Evolutionary conservation across 23 tunicate species (phyloP).

Genomic region (Phallusia fumigata): DNA sequence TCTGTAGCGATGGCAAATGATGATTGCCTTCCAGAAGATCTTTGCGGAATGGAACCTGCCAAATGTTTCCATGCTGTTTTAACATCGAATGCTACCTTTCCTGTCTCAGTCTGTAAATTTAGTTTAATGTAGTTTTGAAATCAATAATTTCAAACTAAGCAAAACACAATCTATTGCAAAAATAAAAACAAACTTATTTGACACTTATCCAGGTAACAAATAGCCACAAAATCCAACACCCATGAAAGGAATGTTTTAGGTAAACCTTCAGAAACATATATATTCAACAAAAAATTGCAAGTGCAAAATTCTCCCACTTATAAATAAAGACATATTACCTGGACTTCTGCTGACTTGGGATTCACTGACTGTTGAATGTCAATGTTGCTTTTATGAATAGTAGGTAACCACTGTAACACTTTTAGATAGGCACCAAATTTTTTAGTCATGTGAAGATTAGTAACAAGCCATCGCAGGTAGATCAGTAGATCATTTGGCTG

Average conservation of each 20-base stretch:
- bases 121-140: too few relatives aligned
- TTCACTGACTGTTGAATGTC: conserved; percentile 46
- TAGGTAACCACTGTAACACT: conserved; percentile 72
- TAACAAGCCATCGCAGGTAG: conserved; percentile 77
- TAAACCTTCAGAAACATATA: too few relatives aligned
- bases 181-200: too few relatives aligned
- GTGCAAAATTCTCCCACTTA: too few relatives aligned
- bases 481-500: conserved; percentile 65
- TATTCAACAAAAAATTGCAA: too few relatives aligned
- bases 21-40: conserved; percentile 23
- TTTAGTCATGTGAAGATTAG: conserved; percentile 48
- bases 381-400: conserved; percentile 62
- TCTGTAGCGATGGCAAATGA: conserved; percentile 39
- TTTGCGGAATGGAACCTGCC: conserved; percentile 37
- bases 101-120: conserved; percentile 28
- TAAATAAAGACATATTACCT: background rate
- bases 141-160: too few relatives aligned
- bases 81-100: conserved; percentile 22
- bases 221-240: too few relatives aligned
- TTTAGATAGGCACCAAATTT: conserved; percentile 46
- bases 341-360: conserved; percentile 17
- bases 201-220: too few relatives aligned
- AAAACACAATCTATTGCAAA: too few relatives aligned
- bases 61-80: conserved; percentile 46
- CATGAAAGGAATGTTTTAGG: too few relatives aligned